Base-by-base conservation (phyloP, 2,888 invertebrate species). In the Nymphalis c-album region DNA sequence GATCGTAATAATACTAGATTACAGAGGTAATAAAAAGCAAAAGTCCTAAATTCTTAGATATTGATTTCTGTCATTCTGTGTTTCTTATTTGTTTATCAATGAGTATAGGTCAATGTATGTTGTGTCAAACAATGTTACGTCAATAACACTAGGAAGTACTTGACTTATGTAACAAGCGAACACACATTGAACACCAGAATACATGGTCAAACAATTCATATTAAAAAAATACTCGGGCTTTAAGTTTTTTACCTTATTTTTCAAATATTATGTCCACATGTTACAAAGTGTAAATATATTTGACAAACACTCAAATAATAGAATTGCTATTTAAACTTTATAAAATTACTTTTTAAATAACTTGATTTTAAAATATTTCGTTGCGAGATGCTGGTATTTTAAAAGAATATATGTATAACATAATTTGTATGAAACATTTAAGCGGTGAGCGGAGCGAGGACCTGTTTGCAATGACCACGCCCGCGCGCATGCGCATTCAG, bases 51-150 rank as follows among this genome's bases (percentile, higher is more conserved):
- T 20, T 22, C 10, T 13, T 7, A 20, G 6, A 31, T 31, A 31
- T 31, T 20, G 8, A 8, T 16, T 16, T 22, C 5, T 1, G 2
- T 7, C 16, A 1, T 16, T 6, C 16, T 51, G 8, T 3, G 26
- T 16, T 4, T 22, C 2, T 13, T 22, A 22, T 51, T 51, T 51
- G 22, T 51, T 22, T 22, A 55, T 16, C 57, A 31, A 31, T 18
- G 46, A 55, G 16, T 55, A 20, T 47, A 31, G 63, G 57, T 63
- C 57, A 63, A 63, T 64, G 40, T 64, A 50, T 64, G 50, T 50
- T 50, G 58, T 20, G 63, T 31, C 20, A 20, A n/a, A 31, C 4
- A 22, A 10, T 22, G 20, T 51, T 22, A 51, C 58, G 51, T 22
- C 45, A 55, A 13, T 45, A 22, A 50, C 51, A 50, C 16, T 10